Evolutionary conservation across 2,797 vertebrate species (phyloP).

Genomic region (Graptemys geographica): DNA sequence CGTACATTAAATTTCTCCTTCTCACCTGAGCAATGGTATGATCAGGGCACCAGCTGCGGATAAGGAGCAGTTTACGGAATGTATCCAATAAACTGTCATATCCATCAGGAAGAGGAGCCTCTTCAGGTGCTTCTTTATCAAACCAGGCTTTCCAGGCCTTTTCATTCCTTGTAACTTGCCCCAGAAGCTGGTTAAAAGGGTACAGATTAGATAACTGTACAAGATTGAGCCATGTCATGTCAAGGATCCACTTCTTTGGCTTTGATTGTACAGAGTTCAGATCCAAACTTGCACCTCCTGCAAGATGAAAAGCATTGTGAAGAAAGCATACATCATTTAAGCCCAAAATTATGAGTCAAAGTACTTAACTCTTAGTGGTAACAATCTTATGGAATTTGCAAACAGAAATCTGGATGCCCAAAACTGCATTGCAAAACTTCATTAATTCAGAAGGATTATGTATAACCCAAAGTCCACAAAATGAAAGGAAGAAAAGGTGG

Average conservation of each 20-base stretch:
- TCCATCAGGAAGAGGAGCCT: conserved; percentile 82
- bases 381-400: not conserved
- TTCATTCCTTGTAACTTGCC: conserved; percentile 84
- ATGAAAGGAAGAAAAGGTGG: not conserved
- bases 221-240: conserved; percentile 89
- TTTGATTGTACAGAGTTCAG: conserved; percentile 88
- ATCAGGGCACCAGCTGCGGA: conserved; percentile 89
- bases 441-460: not conserved
- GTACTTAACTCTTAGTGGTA: not conserved
- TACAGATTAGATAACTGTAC: conserved; percentile 84
- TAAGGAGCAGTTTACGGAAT: conserved; percentile 87
- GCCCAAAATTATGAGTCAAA: not conserved
- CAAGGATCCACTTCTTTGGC: conserved; percentile 89
- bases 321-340: not conserved
- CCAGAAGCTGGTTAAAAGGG: conserved; percentile 82
- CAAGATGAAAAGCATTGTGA: not conserved
- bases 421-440: not conserved
- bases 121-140: conserved; percentile 85
- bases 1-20: not conserved
- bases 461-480: not conserved
- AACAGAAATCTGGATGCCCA: not conserved
- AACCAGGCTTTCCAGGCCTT: conserved; percentile 88
- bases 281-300: conserved; percentile 87
- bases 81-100: conserved; percentile 84
- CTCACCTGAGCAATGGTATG: conserved; percentile 86